Evolutionary conservation across 2,113 vertebrate species (phyloP), one percentile per base, ranked within the genome.

Genomic region (Dryoscopus gambensis): DNA sequence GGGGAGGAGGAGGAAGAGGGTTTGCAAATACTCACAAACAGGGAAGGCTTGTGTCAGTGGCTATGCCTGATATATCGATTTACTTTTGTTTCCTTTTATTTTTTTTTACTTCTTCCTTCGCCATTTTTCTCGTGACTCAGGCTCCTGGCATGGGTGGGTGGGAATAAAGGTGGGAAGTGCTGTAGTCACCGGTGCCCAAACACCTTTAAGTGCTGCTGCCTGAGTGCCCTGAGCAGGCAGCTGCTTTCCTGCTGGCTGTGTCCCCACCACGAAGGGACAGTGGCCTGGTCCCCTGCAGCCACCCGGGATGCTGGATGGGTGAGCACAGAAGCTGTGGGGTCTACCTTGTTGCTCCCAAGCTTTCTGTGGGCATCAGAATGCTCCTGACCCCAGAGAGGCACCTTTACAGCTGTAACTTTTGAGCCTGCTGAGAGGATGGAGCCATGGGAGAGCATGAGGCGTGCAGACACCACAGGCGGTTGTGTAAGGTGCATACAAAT

Each of bases 321-420:
- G 47, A 89, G 30, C 64, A 50, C 21, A 39, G 33, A 7, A 76
- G 44, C 52, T 14, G 8, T 30, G 39, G 18, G 5, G 2, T 68
- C 33, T 9, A 30, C 8, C 25, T 2, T 35, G 12, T 40, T 60
- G 73, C 24, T 92, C 16, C 21, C 7, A 40, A 25, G n/a, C 22
- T 71, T 88, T 52, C 40, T 68, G 16, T 60, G 65, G 75, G 24
- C 31, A 37, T 64, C 9, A 1, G 39, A 25, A 4, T 71, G 31
- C 24, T 52, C 24, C 33, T 7, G 4, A 6, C 50, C 1, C 2
- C 0, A 0, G 15, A 27, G 5, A 21, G 39, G 42, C 82, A 30
- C 22, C 7, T 47, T 85, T 3, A 3, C 6, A 40, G 27, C 35
- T 56, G 30, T 56, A 24, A 33, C 23, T 89, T 46, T 16, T 39